A percentile compares a stretch with the other conserved stretches of the same genome.
Evolutionary conservation across 2,888 invertebrate genomes (phyloP).

Genomic region (Volucella zonaria): DNA sequence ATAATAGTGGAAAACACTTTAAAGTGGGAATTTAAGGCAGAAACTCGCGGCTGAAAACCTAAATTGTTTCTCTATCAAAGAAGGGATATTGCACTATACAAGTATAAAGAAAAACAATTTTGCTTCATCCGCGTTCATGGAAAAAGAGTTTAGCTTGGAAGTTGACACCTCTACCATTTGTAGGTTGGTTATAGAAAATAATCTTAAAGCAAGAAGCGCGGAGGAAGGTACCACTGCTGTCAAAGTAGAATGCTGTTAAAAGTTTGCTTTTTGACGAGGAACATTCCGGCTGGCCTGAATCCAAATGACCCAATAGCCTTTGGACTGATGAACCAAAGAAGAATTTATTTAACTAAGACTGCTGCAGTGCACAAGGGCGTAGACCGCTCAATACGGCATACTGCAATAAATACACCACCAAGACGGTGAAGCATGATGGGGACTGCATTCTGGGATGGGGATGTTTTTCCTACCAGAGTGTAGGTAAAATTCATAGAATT

Average conservation of each 20-base stretch:
- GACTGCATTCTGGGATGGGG: not conserved
- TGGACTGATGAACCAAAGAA: too few relatives aligned
- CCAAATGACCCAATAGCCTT: not conserved
- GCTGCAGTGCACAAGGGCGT: not conserved
- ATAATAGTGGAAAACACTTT: too few relatives aligned
- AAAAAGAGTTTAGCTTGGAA: not conserved
- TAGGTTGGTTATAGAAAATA: not conserved
- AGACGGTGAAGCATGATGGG: not conserved
- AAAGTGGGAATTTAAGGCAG: too few relatives aligned
- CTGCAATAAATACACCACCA: not conserved
- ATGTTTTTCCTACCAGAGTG: too few relatives aligned
- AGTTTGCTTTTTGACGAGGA: not conserved
- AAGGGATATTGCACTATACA: too few relatives aligned
- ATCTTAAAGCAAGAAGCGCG: not conserved
- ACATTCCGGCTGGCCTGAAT: not conserved
- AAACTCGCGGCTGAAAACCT: not conserved
- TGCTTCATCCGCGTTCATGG: not conserved
- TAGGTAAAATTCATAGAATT: not conserved
- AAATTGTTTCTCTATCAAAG: not conserved
- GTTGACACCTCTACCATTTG: not conserved
- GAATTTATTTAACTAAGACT: not conserved
- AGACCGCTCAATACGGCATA: not conserved
- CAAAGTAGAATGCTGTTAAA: not conserved
- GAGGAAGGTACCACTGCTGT: not conserved
- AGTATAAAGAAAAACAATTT: not conserved